These are phyloP conservation scores for Cydia fagiglandana DNA, from an alignment of 1,140 invertebrate species.

Conservation along the genomic window DNA sequence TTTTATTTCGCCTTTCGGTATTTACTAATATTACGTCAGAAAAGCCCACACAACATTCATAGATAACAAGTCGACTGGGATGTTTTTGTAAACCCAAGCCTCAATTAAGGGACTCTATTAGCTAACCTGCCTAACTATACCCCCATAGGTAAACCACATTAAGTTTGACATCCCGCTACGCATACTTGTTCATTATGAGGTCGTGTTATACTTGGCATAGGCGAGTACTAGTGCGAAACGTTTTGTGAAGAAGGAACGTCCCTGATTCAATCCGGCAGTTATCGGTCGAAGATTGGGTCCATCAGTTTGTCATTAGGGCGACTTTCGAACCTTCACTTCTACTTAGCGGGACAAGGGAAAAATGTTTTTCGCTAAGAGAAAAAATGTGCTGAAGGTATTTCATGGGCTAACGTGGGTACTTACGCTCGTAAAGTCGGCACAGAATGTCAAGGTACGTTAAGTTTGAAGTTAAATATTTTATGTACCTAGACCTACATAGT, in stretches of 20 bases:
- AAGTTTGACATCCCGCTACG: no score
- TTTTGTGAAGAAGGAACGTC: neutral
- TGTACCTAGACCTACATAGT: no score
- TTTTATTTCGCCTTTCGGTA: neutral
- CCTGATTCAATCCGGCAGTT: constrained; percentile 18
- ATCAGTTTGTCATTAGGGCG: constrained; percentile 12
- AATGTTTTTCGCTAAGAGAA: neutral
- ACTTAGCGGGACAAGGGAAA: constrained; percentile 14
- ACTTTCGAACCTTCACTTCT: neutral
- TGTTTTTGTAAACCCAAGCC: neutral
- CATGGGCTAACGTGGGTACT: neutral
- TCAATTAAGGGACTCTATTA: neutral
- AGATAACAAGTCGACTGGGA: neutral
- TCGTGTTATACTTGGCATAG: neutral
- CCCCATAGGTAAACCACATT: neutral
- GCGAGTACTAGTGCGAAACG: neutral
- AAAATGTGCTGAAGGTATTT: neutral
- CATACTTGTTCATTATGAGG: neutral
- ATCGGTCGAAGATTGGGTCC: constrained; percentile 12
- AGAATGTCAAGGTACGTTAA: no score
- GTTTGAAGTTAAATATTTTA: no score
- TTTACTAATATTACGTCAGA: neutral
- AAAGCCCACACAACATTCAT: neutral
- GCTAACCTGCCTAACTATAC: neutral
- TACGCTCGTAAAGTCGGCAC: neutral